Evolutionary conservation across 2,888 invertebrate genomes (phyloP).

Genomic region (Athalia cordata): DNA sequence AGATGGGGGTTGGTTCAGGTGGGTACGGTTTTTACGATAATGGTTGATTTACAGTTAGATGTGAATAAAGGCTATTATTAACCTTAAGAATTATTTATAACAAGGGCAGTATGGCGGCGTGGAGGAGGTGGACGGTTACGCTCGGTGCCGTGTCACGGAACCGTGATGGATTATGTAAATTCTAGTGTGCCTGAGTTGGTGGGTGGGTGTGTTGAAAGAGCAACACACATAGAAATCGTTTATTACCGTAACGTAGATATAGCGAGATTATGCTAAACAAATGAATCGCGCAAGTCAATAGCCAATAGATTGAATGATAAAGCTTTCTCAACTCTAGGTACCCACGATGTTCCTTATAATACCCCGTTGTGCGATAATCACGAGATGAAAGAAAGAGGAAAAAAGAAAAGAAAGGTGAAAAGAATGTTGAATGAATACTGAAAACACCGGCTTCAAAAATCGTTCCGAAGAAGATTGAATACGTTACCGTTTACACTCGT

Average conservation of each 20-base stretch:
- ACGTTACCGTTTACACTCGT: too few relatives aligned
- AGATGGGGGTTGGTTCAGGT: not conserved
- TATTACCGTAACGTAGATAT: constrained; percentile 14
- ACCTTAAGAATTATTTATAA: constrained; percentile 24
- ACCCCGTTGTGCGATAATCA: not conserved
- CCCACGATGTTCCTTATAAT: not conserved
- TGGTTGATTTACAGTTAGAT: constrained; percentile 2
- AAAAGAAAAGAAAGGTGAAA: not conserved
- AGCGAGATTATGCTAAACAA: constrained; percentile 38
- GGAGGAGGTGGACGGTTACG: constrained; percentile 22
- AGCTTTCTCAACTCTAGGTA: not conserved
- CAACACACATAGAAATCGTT: not conserved
- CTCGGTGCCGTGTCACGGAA: constrained; percentile 42
- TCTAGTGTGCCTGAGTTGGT: constrained; percentile 6
- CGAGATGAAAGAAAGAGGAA: not conserved
- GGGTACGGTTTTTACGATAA: constrained; percentile 29
- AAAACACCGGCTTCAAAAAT: not conserved
- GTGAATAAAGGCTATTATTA: constrained; percentile 41
- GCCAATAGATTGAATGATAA: constrained; percentile 17
- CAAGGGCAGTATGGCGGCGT: constrained; percentile 18
- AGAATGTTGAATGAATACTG: not conserved
- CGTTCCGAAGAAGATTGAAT: too few relatives aligned
- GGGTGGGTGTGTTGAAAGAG: not conserved
- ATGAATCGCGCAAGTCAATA: constrained; percentile 28
- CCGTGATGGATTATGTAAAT: constrained; percentile 46